Percentiles rank a stretch among this genome's conserved stretches.
These are phyloP conservation scores for Ectropis grisescens DNA, from an alignment of 1,140 invertebrate species.

Conservation along the genomic window DNA sequence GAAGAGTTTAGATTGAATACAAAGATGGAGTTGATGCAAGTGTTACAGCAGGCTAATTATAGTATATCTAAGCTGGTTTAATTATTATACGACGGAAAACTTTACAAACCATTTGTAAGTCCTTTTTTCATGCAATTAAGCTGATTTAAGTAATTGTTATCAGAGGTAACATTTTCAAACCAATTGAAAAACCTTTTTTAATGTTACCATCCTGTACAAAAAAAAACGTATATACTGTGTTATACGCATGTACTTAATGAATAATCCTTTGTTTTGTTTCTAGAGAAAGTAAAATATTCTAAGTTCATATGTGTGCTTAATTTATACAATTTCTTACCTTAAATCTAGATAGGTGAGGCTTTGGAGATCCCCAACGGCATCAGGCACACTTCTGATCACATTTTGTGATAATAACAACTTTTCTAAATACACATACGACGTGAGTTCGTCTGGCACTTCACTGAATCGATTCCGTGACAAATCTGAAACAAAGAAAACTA, in stretches of 20 bases:
- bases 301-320: too few species aligned
- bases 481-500: constrained; percentile 79
- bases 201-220: too few species aligned
- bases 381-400: constrained; percentile 87
- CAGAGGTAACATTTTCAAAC: too few species aligned
- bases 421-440: constrained; percentile 88
- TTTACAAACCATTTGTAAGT: too few species aligned
- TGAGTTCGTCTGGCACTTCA: constrained; percentile 90
- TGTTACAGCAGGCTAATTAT: constrained; percentile 42
- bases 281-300: too few species aligned
- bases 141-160: constrained; percentile 19
- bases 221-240: too few species aligned
- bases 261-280: too few species aligned
- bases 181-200: background rate
- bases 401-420: constrained; percentile 92
- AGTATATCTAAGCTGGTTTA: constrained; percentile 13
- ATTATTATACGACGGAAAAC: too few species aligned
- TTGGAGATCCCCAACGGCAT: constrained; percentile 84
- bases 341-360: constrained; percentile 90
- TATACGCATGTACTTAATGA: too few species aligned
- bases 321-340: too few species aligned
- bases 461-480: constrained; percentile 93
- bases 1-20: constrained; percentile 42
- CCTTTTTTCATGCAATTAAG: too few species aligned
- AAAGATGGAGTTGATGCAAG: constrained; percentile 60